Percentiles rank a stretch among this genome's conserved stretches.
phyloP scores from a whole-genome alignment of 1,140 invertebrate species.

The Homalodisca vitripennis region DNA sequence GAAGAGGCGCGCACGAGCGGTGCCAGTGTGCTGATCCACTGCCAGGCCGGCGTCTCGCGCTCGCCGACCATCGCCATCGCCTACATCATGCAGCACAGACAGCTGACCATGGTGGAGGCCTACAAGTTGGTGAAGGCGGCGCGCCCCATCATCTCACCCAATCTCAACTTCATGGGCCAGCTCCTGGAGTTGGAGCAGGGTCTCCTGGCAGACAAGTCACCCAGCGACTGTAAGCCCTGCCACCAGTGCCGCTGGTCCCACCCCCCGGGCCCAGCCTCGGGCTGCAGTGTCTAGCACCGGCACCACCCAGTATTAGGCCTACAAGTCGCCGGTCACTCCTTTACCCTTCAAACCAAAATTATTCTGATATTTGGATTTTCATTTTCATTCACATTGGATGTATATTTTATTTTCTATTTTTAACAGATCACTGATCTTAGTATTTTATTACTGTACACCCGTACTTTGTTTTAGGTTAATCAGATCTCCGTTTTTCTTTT shows the following conservation, averaged over 20 bases:
- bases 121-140: constrained; percentile 85
- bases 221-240: constrained; percentile 47
- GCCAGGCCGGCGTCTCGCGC: constrained; percentile 92
- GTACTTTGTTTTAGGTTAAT: constrained; percentile 20
- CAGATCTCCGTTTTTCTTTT: background rate
- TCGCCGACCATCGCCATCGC: constrained; percentile 94
- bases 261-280: constrained; percentile 45
- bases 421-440: constrained; percentile 3
- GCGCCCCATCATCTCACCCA: constrained; percentile 90
- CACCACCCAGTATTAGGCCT: background rate
- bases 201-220: constrained; percentile 50
- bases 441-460: background rate
- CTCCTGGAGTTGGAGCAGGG: constrained; percentile 83
- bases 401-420: constrained; percentile 30
- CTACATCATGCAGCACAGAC: constrained; percentile 89
- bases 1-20: constrained; percentile 79
- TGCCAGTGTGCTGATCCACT: constrained; percentile 86
- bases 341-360: no score
- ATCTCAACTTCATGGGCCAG: constrained; percentile 97
- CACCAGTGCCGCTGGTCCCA: constrained; percentile 57
- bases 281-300: constrained; percentile 51
- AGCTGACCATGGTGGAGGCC: constrained; percentile 83
- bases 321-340: background rate
- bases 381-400: constrained; percentile 25
- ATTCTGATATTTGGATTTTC: background rate